Conservation (phyloP, 2,888 invertebrate species). For the Formica aserva region DNA sequence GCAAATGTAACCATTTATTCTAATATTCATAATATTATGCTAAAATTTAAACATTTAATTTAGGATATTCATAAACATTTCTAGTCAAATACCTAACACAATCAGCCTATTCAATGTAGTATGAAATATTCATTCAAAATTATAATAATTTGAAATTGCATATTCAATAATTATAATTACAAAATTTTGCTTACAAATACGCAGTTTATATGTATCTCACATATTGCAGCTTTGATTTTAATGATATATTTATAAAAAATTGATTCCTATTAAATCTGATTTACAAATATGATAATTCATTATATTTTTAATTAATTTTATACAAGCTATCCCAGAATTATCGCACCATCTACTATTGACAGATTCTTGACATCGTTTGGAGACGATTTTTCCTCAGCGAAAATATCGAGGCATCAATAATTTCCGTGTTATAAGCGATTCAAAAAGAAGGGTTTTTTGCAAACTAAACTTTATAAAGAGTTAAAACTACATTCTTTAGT, state of each 20-base stretch:
- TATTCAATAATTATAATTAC: background rate
- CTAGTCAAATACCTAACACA: background rate
- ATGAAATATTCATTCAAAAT: background rate
- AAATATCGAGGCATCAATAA: too few species aligned
- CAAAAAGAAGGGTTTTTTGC: too few species aligned
- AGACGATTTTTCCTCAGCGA: too few species aligned
- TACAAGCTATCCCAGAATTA: too few species aligned
- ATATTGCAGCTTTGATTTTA: background rate
- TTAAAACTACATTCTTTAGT: too few species aligned
- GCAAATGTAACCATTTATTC: background rate
- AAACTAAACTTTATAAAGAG: too few species aligned
- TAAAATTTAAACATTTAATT: slow-evolving; percentile 12
- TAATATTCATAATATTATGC: background rate
- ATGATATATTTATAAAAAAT: too few species aligned
- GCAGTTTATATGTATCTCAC: background rate
- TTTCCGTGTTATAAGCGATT: too few species aligned
- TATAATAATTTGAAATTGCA: background rate
- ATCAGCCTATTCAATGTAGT: background rate
- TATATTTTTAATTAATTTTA: background rate
- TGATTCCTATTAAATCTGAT: background rate
- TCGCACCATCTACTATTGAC: too few species aligned
- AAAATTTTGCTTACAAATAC: background rate
- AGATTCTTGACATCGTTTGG: too few species aligned
- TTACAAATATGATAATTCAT: background rate
- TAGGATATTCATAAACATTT: background rate